Evolutionary conservation across 2,888 invertebrate genomes (phyloP).

Genomic region (Exocentrus adspersus): DNA sequence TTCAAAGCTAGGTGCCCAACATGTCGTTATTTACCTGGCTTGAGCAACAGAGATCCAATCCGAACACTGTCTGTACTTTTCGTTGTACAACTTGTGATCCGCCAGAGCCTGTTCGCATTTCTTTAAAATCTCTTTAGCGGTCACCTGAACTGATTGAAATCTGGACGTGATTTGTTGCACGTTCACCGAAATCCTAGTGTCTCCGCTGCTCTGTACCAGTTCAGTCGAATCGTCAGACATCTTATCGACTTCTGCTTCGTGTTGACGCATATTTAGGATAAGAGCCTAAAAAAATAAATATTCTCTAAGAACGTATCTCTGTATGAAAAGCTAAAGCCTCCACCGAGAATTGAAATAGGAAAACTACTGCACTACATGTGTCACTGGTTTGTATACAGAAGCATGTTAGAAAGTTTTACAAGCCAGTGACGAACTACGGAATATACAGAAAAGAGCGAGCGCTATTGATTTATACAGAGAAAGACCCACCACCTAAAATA

Average conservation of each 20-base stretch:
- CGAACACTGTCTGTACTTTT: constrained; percentile 85
- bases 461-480: constrained; percentile 20
- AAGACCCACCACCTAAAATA: constrained; percentile 37
- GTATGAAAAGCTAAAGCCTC: no score
- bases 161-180: constrained; percentile 90
- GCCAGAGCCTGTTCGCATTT: constrained; percentile 90
- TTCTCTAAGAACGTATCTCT: no score
- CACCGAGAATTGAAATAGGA: no score
- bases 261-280: constrained; percentile 80
- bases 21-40: constrained; percentile 67
- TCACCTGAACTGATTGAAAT: constrained; percentile 89
- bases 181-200: constrained; percentile 86
- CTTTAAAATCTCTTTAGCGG: constrained; percentile 89
- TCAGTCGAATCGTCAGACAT: constrained; percentile 87
- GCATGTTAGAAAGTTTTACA: not conserved
- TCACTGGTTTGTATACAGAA: not conserved
- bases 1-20: not conserved
- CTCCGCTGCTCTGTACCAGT: constrained; percentile 84
- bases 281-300: constrained; percentile 70
- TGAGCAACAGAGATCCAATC: constrained; percentile 84
- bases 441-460: constrained; percentile 20
- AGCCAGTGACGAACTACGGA: constrained; percentile 1
- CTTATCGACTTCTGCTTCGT: constrained; percentile 88
- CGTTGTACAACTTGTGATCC: constrained; percentile 82
- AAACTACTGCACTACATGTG: constrained; percentile 32